Percentiles rank a stretch among this genome's conserved stretches.
These are phyloP conservation scores for Megalops cyprinoides DNA, from an alignment of 2,797 vertebrate genomes.

Conservation along the genomic window DNA sequence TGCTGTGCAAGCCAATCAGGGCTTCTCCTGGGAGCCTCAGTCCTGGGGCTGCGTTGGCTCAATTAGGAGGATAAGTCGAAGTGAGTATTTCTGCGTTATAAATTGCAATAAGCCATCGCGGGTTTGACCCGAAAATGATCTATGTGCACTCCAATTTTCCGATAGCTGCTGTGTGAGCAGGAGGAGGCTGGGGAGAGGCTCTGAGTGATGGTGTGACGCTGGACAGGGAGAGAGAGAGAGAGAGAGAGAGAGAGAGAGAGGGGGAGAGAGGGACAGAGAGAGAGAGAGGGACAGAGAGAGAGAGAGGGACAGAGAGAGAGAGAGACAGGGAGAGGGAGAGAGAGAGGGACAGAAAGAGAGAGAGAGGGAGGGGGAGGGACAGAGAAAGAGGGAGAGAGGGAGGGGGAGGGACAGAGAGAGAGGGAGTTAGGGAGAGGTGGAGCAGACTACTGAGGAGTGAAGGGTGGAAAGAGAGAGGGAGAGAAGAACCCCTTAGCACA, in stretches of 20 bases:
- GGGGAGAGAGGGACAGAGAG: not conserved
- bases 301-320: constrained; percentile 48
- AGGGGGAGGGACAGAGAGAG: constrained; percentile 35
- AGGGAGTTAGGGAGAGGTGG: constrained; percentile 38
- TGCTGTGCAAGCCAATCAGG: not conserved
- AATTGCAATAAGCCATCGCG: not conserved
- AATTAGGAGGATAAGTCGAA: not conserved
- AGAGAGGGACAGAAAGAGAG: constrained; percentile 54
- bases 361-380: constrained; percentile 58
- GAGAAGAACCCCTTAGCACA: too few relatives aligned
- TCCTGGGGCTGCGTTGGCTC: not conserved
- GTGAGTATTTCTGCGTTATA: constrained; percentile 1
- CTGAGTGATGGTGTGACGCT: constrained; percentile 71
- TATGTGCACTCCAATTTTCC: constrained; percentile 74
- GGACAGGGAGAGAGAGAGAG: constrained; percentile 24
- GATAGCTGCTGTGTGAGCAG: constrained; percentile 68
- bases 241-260: constrained; percentile 24
- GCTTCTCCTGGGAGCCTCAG: not conserved
- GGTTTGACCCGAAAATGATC: constrained; percentile 56
- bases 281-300: constrained; percentile 29
- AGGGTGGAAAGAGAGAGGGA: constrained; percentile 63
- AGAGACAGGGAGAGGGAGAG: constrained; percentile 53
- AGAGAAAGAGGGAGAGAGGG: constrained; percentile 51
- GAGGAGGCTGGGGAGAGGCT: constrained; percentile 64
- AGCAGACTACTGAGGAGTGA: constrained; percentile 73